Evolutionary conservation across 2,113 vertebrate species (phyloP), one percentile per base, ranked within the genome.

Genomic region (Colistium nudipinnis): DNA sequence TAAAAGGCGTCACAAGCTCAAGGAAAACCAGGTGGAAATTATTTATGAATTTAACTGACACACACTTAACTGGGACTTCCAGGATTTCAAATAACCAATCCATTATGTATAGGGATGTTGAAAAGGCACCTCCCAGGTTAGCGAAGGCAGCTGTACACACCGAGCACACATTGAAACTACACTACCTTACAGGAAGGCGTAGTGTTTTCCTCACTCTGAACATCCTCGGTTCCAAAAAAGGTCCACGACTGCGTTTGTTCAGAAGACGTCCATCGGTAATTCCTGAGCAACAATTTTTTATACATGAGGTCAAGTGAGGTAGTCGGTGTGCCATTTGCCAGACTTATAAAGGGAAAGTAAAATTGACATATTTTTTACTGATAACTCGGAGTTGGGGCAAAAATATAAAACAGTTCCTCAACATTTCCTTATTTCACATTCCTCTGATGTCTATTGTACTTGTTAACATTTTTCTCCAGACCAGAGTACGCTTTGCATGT

Each of bases 31-130:
- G 33, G 16, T 33, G 67, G 72, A 65, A 87, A 83, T 84, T 83
- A 90, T 88, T 87, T 44, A 86, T 86, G 80, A 83, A 65, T 80
- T 80, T 72, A 85, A 84, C 66, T 59, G 67, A 80, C 70, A 76
- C 65, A 76, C 76, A 76, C 54, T 36, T 82, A 85, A 85, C 76
- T 83, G 65, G 83, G 80, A 80, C 80, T 77, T 77, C 70, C 59
- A 82, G 53, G 70, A 74, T 82, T 85, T 80, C 69, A 85, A 81
- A 84, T 81, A 81, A 69, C 52, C 38, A 53, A 82, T 84, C 48
- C 59, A 87, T 89, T 89, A 82, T 85, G 70, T 70, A 83, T 75
- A 45, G 35, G 24, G 24, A 62, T 79, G 65, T 54, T 74, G 64
- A 62, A 81, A 77, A 83, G 54, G 74, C 77, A 81, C 39, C 51